phyloP scores from a whole-genome alignment of 2,888 invertebrate species.

The Drosophila limbata region DNA sequence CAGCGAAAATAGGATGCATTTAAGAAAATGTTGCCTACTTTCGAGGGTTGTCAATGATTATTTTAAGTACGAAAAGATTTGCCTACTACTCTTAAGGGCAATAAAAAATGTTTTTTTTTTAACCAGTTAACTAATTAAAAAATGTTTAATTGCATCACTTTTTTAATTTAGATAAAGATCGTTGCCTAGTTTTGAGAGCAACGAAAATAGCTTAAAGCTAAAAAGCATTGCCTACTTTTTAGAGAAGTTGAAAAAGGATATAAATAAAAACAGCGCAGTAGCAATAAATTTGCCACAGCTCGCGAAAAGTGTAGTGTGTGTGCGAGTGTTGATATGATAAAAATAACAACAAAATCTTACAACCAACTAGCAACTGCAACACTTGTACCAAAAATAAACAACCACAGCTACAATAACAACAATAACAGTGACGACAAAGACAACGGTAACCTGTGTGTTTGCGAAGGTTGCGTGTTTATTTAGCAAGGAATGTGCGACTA shows the following conservation, averaged over 20 bases:
- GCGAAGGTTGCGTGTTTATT: conserved; percentile 55
- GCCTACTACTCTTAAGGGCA: neutral
- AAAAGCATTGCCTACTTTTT: neutral
- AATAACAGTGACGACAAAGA: conserved; percentile 19
- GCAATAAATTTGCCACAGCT: neutral
- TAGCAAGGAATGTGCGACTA: conserved; percentile 62
- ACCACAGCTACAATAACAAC: conserved; percentile 7
- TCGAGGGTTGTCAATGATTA: conserved; percentile 17
- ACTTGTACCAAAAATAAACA: conserved; percentile 51
- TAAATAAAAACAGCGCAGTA: neutral
- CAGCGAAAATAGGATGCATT: conserved; percentile 7
- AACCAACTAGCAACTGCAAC: conserved; percentile 38
- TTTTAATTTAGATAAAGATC: too few relatives aligned
- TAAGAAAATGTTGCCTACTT: conserved; percentile 41
- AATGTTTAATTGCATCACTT: too few relatives aligned
- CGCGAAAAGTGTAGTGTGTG: conserved; percentile 11
- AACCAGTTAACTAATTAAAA: too few relatives aligned
- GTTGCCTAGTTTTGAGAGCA: neutral
- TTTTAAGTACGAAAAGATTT: conserved; percentile 1
- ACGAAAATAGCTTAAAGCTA: neutral
- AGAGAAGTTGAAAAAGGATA: neutral
- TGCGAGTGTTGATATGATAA: conserved; percentile 26
- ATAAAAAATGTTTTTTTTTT: neutral
- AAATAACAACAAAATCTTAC: conserved; percentile 45
- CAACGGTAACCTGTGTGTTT: conserved; percentile 36